Evolutionary conservation across 1,140 invertebrate species (phyloP).

Genomic region (Lasaia peninsularis): DNA sequence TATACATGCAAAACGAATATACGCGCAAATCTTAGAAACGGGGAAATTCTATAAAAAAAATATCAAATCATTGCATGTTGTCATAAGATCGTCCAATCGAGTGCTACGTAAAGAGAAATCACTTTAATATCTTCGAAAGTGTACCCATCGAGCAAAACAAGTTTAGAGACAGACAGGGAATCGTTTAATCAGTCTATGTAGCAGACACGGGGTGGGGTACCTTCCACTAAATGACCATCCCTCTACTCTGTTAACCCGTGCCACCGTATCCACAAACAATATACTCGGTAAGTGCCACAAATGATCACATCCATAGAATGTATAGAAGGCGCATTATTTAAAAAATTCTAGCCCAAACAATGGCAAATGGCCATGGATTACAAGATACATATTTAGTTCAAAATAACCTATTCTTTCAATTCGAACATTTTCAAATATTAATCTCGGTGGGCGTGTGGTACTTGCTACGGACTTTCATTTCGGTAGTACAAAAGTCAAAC

Average conservation of each 20-base stretch:
- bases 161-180: slow-evolving; percentile 52
- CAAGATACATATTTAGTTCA: too few species aligned
- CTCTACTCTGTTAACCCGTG: slow-evolving; percentile 63
- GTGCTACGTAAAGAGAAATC: slow-evolving; percentile 34
- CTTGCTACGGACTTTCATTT: too few species aligned
- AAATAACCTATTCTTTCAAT: too few species aligned
- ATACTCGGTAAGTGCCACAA: slow-evolving; percentile 60
- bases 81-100: slow-evolving; percentile 16
- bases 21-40: too few species aligned
- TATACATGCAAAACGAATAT: too few species aligned
- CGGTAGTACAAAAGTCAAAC: too few species aligned
- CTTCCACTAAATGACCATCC: slow-evolving; percentile 72
- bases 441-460: too few species aligned
- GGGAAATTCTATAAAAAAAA: not conserved
- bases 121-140: slow-evolving; percentile 40
- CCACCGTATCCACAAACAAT: slow-evolving; percentile 70
- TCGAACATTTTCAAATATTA: too few species aligned
- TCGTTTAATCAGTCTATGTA: slow-evolving; percentile 69
- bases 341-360: too few species aligned
- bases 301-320: slow-evolving; percentile 23
- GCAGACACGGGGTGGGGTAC: slow-evolving; percentile 49
- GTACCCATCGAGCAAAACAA: slow-evolving; percentile 56
- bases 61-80: not conserved
- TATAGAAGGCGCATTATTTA: slow-evolving; percentile 34
- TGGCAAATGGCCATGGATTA: too few species aligned